Evolutionary conservation across 2,888 invertebrate species (phyloP), one percentile per base, ranked within the genome.

Genomic region (Hoplodrina ambigua): DNA sequence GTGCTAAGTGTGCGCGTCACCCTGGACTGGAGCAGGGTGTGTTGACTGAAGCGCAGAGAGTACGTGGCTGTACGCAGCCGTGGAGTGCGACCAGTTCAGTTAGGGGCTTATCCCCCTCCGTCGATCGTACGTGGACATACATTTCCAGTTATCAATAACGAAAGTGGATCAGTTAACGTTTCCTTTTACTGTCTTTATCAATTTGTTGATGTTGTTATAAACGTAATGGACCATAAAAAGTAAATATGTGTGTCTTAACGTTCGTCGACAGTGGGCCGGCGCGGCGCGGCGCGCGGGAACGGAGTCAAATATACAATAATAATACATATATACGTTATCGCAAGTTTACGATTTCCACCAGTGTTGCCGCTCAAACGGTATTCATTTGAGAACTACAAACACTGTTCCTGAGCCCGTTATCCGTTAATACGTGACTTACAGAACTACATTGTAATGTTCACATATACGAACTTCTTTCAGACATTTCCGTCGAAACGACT

Each of bases 131-230:
- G 30, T 55, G 8, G 8, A 15, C 11, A n/a, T 20, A 71, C 11
- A 30, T 64, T 20, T 0, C n/a, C 55, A 33, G 49, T 67, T 50
- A 19, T 56, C 17, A 67, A 75, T 66, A 66, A 56, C 19, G 55
- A 10, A 44, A 75, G 13, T 41, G 41, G 41, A 50, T 50, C 10
- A 19, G 50, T 50, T 49, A n/a, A n/a, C 49, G 10, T n/a, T 50
- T 50, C 37, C 19, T 25, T 68, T 68, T 37, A 72, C 52, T 50
- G 53, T 57, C 50, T n/a, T 76, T 50, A 57, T 56, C 76, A 72
- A 76, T 76, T 72, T 76, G 50, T 72, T 76, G 68, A 56, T 76
- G 50, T 56, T n/a, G 33, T 56, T 46, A 53, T 72, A 57, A 72
- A 72, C 15, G 49, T 55, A 49, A 58, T 69, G 54, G 70, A 13